Base-by-base conservation (phyloP, 2,888 invertebrate genomes). In the Germaria angustata region DNA sequence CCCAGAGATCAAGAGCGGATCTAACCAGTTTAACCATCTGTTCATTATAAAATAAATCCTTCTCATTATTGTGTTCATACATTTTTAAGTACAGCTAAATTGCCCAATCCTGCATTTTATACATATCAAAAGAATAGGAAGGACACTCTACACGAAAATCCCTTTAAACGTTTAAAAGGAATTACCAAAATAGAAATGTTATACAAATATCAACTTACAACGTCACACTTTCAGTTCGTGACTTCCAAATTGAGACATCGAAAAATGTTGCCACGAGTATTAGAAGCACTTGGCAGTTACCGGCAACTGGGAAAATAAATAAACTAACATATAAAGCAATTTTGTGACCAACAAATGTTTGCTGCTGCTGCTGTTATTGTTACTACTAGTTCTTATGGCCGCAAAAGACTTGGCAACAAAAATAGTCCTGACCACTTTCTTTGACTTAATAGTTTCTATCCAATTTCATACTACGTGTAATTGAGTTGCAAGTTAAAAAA, bases 221-320 rank as follows among this genome's bases (percentile, higher is more conserved):
- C 41, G 76, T 76, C 76, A 76, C 76, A 59, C 59, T 68, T 68
- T 68, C 2, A 22, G 51, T 68, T 59, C 68, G 76, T 77, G 76
- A 59, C 76, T 66, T 24, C 46, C 28, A 49, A 59, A 57, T 32
- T 20, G 22, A 57, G 57, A 55, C 20, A 9, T 20, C 15, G 8
- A 28, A 39, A 49, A 11, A 53, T 17, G n/a, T 17, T 46, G 20
- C 7, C 5, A 20, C 49, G 13, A 8, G 2, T 46, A 20, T 6
- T 2, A 20, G 49, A 20, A 13, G 2, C 34, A 49, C 34, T 11
- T 65, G 15, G 4, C 41, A 17, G 7, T 20, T 13, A 9, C 4
- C 53, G 9, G 17, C 17, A 11, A 24, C 3, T 2, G 4, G 22
- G 6, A 15, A 36, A 46, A 24, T 1, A n/a, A 20, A 9, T n/a